These are phyloP conservation scores for Anseranas semipalmata DNA, from an alignment of 2,113 vertebrate species.

Conservation along the genomic window DNA sequence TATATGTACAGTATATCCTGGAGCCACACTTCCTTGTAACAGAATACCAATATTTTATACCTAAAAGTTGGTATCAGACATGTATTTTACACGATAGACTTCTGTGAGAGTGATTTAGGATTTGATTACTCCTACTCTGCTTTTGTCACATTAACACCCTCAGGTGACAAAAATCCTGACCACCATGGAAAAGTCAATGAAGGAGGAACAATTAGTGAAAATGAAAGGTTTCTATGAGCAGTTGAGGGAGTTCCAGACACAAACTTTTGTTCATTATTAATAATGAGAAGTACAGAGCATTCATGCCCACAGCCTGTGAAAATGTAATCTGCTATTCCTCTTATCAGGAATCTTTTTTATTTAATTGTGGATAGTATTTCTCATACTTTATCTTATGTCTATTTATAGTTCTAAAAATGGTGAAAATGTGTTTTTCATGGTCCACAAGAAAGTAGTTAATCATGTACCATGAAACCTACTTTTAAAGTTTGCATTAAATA, in stretches of 20 bases:
- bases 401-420: constrained; percentile 19
- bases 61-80: neutral
- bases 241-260: neutral
- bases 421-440: constrained; percentile 26
- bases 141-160: neutral
- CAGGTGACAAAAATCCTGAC: neutral
- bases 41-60: neutral
- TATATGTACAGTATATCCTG: neutral
- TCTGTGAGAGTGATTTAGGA: neutral
- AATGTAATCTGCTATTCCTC: neutral
- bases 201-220: neutral
- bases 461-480: neutral
- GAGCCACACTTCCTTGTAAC: neutral
- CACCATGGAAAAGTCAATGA: neutral
- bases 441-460: neutral
- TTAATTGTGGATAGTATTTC: neutral
- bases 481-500: constrained; percentile 5
- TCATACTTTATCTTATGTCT: neutral
- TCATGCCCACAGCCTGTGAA: neutral
- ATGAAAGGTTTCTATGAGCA: neutral
- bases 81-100: neutral
- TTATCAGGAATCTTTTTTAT: constrained; percentile 5
- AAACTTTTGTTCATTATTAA: neutral
- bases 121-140: neutral
- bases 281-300: neutral